Evolutionary conservation across 2,888 invertebrate genomes (phyloP).

Genomic region (Drosophila villosipedis): DNA sequence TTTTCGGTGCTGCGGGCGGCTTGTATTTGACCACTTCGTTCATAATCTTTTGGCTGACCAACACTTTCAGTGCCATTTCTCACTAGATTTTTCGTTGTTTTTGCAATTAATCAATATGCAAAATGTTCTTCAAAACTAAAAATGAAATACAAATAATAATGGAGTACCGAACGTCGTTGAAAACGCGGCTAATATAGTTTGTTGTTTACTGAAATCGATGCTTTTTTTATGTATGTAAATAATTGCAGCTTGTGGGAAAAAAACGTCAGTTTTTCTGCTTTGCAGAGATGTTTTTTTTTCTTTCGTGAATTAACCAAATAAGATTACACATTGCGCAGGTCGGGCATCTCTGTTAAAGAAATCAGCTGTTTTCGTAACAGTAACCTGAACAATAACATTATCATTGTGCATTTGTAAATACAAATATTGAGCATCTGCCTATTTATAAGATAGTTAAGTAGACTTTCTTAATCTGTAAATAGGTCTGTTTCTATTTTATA

Average conservation of each 20-base stretch:
- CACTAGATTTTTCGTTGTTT: constrained; percentile 21
- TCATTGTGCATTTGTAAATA: background rate
- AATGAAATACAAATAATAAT: constrained; percentile 41
- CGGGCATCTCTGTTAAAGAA: constrained; percentile 1
- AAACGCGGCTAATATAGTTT: constrained; percentile 32
- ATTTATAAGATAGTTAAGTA: background rate
- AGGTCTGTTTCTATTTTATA: background rate
- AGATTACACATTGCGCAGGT: constrained; percentile 12
- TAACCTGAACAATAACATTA: background rate
- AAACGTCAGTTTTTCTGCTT: constrained; percentile 6
- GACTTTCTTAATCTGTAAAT: background rate
- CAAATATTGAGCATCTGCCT: background rate
- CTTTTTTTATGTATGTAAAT: constrained; percentile 29
- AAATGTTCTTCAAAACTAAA: constrained; percentile 20
- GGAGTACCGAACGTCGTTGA: constrained; percentile 31
- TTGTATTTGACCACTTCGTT: constrained; percentile 98
- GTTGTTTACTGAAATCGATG: constrained; percentile 31
- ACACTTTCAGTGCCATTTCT: constrained; percentile 93
- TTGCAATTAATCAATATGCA: constrained; percentile 25
- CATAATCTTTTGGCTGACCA: constrained; percentile 97
- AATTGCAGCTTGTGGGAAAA: constrained; percentile 33
- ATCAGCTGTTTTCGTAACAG: background rate
- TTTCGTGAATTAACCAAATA: background rate
- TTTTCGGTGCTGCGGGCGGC: constrained; percentile 88
- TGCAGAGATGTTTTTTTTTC: constrained; percentile 6